Percentiles rank a stretch among this genome's conserved stretches.
Conservation (phyloP, 2,113 vertebrate species). For the Tupaia chinensis region DNA sequence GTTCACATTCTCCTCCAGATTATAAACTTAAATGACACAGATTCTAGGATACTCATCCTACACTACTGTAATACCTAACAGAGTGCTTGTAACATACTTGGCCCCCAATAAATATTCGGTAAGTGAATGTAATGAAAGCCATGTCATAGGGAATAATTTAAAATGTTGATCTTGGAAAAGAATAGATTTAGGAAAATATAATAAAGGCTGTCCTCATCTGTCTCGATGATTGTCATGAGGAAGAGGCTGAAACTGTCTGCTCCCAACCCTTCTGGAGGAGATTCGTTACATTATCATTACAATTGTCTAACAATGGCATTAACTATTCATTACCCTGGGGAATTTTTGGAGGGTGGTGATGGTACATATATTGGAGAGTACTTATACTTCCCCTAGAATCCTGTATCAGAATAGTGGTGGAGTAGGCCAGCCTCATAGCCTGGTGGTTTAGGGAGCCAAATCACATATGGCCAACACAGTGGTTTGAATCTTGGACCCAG, state of each 20-base stretch:
- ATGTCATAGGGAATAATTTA: background rate
- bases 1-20: background rate
- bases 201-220: background rate
- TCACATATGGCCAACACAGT: too few relatives aligned
- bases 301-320: background rate
- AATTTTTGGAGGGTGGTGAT: background rate
- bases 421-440: too few relatives aligned
- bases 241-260: background rate
- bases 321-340: background rate
- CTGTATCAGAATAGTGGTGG: background rate
- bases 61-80: conserved; percentile 12
- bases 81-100: background rate
- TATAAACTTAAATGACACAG: background rate
- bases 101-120: background rate
- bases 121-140: conserved; percentile 23
- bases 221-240: background rate
- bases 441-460: too few relatives aligned
- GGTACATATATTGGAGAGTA: background rate
- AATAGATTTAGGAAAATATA: conserved; percentile 5
- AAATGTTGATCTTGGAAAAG: conserved; percentile 49
- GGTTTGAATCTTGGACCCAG: too few relatives aligned
- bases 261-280: background rate
- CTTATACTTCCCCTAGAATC: background rate
- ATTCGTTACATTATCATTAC: background rate
- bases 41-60: conserved; percentile 22